Percentiles rank a stretch among this genome's conserved stretches.
Conservation (phyloP, 1,140 invertebrate genomes). For the Rhysida immarginata region DNA sequence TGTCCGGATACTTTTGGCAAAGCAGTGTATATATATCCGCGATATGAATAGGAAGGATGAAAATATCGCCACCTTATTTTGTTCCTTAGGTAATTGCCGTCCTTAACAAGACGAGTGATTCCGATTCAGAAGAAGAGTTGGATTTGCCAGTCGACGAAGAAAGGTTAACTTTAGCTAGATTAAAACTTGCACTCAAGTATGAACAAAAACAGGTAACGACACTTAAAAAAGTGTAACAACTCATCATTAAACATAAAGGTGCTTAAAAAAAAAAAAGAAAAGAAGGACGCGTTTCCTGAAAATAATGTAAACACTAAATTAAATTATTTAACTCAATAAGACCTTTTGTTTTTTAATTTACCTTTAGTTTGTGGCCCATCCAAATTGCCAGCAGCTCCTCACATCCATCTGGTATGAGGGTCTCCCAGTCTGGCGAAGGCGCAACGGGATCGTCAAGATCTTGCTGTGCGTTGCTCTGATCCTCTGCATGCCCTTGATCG, state of each 20-base stretch:
- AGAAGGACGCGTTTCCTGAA: too few species aligned
- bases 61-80: too few species aligned
- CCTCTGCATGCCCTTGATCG: conserved; percentile 32
- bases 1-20: too few species aligned
- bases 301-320: too few species aligned
- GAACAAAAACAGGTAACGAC: conserved; percentile 43
- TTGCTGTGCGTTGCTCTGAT: conserved; percentile 34
- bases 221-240: background rate
- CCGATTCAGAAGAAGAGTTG: conserved; percentile 16
- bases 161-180: conserved; percentile 30
- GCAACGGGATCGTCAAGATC: conserved; percentile 33
- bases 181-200: conserved; percentile 41
- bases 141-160: conserved; percentile 12
- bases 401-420: conserved; percentile 42
- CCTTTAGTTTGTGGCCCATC: conserved; percentile 40
- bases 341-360: background rate
- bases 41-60: too few species aligned
- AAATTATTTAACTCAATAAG: too few species aligned
- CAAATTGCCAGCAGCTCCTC: conserved; percentile 40
- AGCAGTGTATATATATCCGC: too few species aligned
- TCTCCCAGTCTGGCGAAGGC: conserved; percentile 36
- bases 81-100: conserved; percentile 29
- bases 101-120: conserved; percentile 24
- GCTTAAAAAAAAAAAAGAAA: too few species aligned
- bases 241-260: background rate